phyloP scores from a whole-genome alignment of 2,113 vertebrate genomes.

The Tyrannus savana region DNA sequence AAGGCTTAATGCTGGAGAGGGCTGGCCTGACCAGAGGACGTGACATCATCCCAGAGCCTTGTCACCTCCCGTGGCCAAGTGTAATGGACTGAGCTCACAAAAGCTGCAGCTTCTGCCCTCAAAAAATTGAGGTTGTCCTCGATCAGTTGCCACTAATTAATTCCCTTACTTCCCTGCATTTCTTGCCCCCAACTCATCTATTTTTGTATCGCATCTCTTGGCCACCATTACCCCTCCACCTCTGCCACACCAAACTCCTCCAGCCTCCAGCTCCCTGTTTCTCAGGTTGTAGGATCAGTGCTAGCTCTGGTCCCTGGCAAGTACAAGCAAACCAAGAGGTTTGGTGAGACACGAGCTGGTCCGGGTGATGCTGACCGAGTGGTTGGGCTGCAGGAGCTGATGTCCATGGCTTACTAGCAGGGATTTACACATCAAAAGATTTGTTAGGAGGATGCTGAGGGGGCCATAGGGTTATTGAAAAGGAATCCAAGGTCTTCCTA shows the following conservation, averaged over 20 bases:
- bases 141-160: background rate
- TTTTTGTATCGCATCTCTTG: background rate
- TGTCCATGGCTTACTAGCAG: rapidly evolving
- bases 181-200: background rate
- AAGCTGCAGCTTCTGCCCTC: background rate
- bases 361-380: background rate
- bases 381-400: background rate
- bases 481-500: background rate
- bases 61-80: too few relatives aligned
- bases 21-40: background rate
- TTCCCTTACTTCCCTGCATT: background rate
- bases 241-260: background rate
- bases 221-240: background rate
- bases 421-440: background rate
- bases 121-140: background rate
- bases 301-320: background rate
- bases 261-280: background rate
- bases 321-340: background rate
- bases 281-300: rapidly evolving
- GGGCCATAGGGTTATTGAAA: background rate
- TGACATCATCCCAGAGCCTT: background rate
- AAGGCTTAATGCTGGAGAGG: background rate
- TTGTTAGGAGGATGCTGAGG: background rate
- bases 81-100: background rate
- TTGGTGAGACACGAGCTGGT: rapidly evolving